Base-by-base conservation (phyloP, 2,797 vertebrate species). In the Galagoides demidoff region DNA sequence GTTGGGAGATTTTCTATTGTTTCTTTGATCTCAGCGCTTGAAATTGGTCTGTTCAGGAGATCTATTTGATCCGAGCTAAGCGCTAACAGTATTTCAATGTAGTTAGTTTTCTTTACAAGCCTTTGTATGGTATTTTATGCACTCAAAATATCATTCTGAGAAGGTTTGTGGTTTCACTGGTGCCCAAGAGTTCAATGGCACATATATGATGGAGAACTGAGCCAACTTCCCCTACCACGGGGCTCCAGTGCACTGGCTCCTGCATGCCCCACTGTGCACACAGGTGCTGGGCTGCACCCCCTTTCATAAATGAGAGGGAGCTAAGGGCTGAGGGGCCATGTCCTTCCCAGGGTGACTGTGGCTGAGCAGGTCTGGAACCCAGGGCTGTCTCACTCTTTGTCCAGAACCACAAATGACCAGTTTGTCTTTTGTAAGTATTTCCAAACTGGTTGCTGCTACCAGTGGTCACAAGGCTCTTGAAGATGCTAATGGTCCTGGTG, bases 401-500 rank as follows among this genome's bases (percentile, higher is more conserved):
- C 23, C 23, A 31, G 5, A 61, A 49, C n/a, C 6, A 0, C 3
- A 3, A 37, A 19, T 3, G 52, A 55, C 29, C 12, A 3, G 29
- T 39, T 17, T 17, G 10, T 25, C 52, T 23, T 37, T 45, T 3
- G 34, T 2, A 1, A 55, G 55, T 20, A 1, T 71, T 45, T 45
- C 8, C 11, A 3, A 55, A 19, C 5, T 39, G 74, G 52, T 1
- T 37, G 49, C 22, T 10, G n/a, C 43, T 8, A 2, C 20, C 29
- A 5, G 19, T 4, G 13, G 25, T 7, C 2, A 3, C 43, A 49
- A 13, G 52, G 27, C 49, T 73, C 55, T 43, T 13, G 31, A 9
- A 3, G 55, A 43, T 0, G 8, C 43, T 22, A 12, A 1, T 2
- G 7, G 43, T 57, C n/a, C 49, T 7, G 31, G 49, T 2, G 2